Base-by-base conservation (phyloP, 2,797 vertebrate genomes). In the Chiroxiphia lanceolata region DNA sequence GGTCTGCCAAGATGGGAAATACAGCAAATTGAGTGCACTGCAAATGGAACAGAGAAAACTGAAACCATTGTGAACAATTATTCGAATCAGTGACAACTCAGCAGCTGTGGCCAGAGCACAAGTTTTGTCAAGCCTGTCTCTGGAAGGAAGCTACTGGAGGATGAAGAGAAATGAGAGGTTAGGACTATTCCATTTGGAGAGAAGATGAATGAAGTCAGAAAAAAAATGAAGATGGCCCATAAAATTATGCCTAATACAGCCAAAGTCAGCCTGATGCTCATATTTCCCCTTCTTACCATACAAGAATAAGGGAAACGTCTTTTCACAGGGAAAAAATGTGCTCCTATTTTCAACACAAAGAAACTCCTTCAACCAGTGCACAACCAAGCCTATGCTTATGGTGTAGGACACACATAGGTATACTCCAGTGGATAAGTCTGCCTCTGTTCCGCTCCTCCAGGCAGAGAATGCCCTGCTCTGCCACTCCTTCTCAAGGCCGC, bases 401-500 rank as follows among this genome's bases (percentile, higher is more conserved):
- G 22, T 4, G 16, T 15, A 71, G 33, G 57, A 63, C 42, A 68
- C 5, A 3, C 17, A 15, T 0, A n/a, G 20, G 22, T 40, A 27
- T 13, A 13, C 20, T 75, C 48, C 0, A 0, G 10, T 50, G 64
- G 38, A 6, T 47, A 54, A 51, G 2, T 7, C 34, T 61, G 27
- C 51, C 27, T 61, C 36, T 74, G 42, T 23, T 63, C 48, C 0
- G 0, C 40, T 42, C 38, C 48, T 59, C 20, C 18, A 31, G 10
- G 31, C 64, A 63, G 26, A 5, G 0, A 67, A 13, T 22, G 42
- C 19, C 42, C 67, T 51, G 68, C 45, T 23, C 60, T 47, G 70
- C n/a, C 1, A 1, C 22, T 7, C 36, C 27, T 34, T 33, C 0
- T 8, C 10, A 7, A 83, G 29, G 45, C 29, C 0, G 0, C 29